Evolutionary conservation across 1,140 invertebrate genomes (phyloP), one percentile per base, ranked within the genome.

Genomic region (Hylaeus anthracinus): DNA sequence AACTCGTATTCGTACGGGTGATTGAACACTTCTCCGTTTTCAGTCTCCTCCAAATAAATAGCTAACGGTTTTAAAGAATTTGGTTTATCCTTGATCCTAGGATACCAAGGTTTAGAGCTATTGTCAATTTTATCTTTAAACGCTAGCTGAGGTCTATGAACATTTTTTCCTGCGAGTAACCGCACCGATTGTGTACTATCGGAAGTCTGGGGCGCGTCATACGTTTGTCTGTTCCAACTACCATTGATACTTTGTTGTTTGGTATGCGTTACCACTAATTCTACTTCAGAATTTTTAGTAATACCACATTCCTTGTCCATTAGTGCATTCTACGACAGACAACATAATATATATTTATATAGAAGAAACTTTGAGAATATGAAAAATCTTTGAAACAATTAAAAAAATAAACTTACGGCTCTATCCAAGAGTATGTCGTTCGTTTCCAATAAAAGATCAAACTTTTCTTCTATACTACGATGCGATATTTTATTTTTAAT

Each of bases 1-100:
- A 99, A 90, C 92, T 99, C 98, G 90, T 95, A 95, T 90, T 97
- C 95, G 91, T 99, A 99, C 0, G 98, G 98, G 94, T 99, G 98
- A 84, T 93, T 94, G 2, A 94, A 92, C 37, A 94, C 87, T 69
- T 94, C 94, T 0, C 95, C 95, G 56, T 94, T 90, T 83, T 96
- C 95, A 83, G 95, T 95, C 83, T 96, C 94, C 72, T 96, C 96
- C 8, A 96, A 91, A 67, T 97, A 93, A 81, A 96, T 93, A 1
- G 96, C 95, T 5, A 99, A 91, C 0, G 98, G 97, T 89, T 97
- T 97, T 0, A 98, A 90, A 9, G 96, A 96, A 93, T 99, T 98
- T 1, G 98, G 98, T 93, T 99, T 99, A 14, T 97, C 95, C 65
- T 94, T 96, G 14, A 99, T 95, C 83, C 95, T 95, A 0, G 98